A percentile compares a stretch with the other conserved stretches of the same genome.
phyloP scores from a whole-genome alignment of 2,888 invertebrate species.

The Laspeyria flexula region DNA sequence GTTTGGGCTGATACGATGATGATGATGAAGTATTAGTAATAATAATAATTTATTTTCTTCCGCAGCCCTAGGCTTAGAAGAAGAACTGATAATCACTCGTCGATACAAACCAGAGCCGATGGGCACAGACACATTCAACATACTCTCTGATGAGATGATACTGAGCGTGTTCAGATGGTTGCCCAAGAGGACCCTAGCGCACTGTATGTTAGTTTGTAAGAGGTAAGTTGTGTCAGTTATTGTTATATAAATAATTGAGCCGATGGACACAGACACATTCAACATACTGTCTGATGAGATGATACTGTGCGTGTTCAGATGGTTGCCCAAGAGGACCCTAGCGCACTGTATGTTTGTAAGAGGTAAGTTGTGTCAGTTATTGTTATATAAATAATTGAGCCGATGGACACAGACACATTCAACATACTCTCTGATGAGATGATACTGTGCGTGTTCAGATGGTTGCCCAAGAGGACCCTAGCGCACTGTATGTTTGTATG shows the following conservation, averaged over 20 bases:
- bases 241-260: conserved; percentile 21
- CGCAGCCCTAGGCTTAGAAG: conserved; percentile 47
- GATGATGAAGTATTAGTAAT: too few relatives aligned
- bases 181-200: conserved; percentile 90
- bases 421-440: conserved; percentile 93
- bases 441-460: conserved; percentile 92
- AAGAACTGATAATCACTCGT: conserved; percentile 45
- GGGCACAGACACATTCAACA: conserved; percentile 87
- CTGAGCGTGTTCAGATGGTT: conserved; percentile 93
- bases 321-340: conserved; percentile 92
- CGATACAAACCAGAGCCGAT: conserved; percentile 30
- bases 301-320: conserved; percentile 92
- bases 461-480: conserved; percentile 92
- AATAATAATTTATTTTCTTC: too few relatives aligned
- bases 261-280: conserved; percentile 85
- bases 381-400: conserved; percentile 21
- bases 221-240: conserved; percentile 62
- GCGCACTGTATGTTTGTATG: conserved; percentile 89
- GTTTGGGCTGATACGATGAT: too few relatives aligned
- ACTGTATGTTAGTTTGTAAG: conserved; percentile 90
- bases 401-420: conserved; percentile 85
- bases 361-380: conserved; percentile 62
- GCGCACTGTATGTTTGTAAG: conserved; percentile 89
- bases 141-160: conserved; percentile 94
- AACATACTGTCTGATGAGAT: conserved; percentile 93